A percentile compares a stretch with the other conserved stretches of the same genome.
phyloP scores from a whole-genome alignment of 2,797 vertebrate species.

The Pelochelys cantorii region DNA sequence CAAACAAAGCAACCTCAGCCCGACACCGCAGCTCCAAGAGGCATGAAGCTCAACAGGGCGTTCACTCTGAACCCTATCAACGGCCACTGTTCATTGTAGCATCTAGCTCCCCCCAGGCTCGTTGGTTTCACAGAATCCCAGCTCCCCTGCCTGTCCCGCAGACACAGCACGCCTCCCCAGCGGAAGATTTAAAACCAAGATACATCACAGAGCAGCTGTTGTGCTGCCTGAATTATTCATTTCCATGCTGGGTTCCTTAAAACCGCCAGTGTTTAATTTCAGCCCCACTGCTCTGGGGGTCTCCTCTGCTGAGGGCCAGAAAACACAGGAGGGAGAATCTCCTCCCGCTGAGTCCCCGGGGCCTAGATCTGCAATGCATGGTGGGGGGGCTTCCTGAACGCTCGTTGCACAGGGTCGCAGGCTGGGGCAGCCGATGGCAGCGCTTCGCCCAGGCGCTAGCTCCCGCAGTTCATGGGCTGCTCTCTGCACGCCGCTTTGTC shows the following conservation, averaged over 20 bases:
- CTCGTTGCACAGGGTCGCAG: background rate
- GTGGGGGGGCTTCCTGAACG: no score
- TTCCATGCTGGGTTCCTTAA: background rate
- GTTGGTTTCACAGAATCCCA: no score
- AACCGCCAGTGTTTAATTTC: background rate
- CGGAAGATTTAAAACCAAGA: rapidly evolving
- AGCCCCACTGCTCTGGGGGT: background rate
- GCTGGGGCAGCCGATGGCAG: background rate
- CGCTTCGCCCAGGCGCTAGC: no score
- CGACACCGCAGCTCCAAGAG: no score
- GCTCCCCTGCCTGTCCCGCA: rapidly evolving
- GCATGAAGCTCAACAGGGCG: no score
- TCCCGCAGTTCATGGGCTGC: no score
- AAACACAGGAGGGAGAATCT: background rate
- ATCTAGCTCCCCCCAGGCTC: background rate
- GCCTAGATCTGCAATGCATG: background rate
- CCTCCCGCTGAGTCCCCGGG: no score
- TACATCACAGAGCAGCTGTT: rapidly evolving
- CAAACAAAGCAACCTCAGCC: no score
- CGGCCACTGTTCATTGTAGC: no score
- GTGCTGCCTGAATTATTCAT: background rate
- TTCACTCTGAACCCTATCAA: background rate
- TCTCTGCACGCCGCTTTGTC: no score
- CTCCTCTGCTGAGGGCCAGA: no score
- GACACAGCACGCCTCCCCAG: rapidly evolving